Percentiles rank a stretch among this genome's conserved stretches.
Conservation (phyloP, 2,797 vertebrate species). For the Lagorchestes hirsutus region DNA sequence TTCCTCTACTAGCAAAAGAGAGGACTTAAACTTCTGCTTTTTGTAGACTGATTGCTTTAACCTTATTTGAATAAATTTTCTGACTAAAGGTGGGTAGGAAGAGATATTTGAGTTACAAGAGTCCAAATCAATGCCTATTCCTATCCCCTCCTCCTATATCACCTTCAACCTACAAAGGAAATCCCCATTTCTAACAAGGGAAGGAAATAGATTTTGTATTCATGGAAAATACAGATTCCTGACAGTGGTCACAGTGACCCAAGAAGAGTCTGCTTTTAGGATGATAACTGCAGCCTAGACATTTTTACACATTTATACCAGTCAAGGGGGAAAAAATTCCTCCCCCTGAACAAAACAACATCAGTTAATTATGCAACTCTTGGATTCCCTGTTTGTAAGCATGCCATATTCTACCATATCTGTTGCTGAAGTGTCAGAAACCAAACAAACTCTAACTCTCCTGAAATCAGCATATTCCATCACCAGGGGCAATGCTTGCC, state of each 20-base stretch:
- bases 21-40: not conserved
- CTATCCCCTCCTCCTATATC: not conserved
- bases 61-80: not conserved
- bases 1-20: not conserved
- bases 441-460: slow-evolving; percentile 34
- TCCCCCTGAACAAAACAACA: slow-evolving; percentile 45
- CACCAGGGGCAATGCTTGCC: slow-evolving; percentile 34
- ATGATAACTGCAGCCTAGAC: slow-evolving; percentile 15
- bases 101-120: not conserved
- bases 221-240: slow-evolving; percentile 44
- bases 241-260: slow-evolving; percentile 43
- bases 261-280: slow-evolving; percentile 42
- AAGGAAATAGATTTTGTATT: slow-evolving; percentile 46
- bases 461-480: slow-evolving; percentile 55
- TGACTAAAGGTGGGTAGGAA: not conserved
- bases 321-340: slow-evolving; percentile 16
- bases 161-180: not conserved
- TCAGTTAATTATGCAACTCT: slow-evolving; percentile 46
- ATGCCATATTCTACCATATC: slow-evolving; percentile 50
- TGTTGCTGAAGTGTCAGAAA: slow-evolving; percentile 60
- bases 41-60: not conserved
- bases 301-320: slow-evolving; percentile 29
- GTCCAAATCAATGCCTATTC: not conserved
- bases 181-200: slow-evolving; percentile 32
- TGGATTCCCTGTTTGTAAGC: slow-evolving; percentile 7